These are phyloP conservation scores for Mechanitis messenoides DNA, from an alignment of 2,888 invertebrate species.

Conservation along the genomic window DNA sequence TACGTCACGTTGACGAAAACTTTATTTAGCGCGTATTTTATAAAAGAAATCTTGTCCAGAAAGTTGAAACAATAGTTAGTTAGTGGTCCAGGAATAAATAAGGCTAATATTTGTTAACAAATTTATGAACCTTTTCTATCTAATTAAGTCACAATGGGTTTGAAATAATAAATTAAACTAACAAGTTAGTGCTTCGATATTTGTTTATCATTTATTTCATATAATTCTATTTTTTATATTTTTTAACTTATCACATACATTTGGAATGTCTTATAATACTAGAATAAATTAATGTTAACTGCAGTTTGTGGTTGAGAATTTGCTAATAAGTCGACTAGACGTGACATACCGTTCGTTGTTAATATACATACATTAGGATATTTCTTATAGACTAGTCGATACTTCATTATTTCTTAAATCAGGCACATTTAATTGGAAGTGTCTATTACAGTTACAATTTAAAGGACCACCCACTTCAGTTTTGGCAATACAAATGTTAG, in stretches of 20 bases:
- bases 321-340: slow-evolving; percentile 49
- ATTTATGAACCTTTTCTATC: neutral
- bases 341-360: slow-evolving; percentile 41
- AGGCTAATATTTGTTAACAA: no score
- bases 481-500: slow-evolving; percentile 65
- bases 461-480: slow-evolving; percentile 56
- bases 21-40: slow-evolving; percentile 9
- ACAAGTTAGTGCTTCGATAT: slow-evolving; percentile 2
- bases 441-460: slow-evolving; percentile 65
- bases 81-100: no score
- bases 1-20: slow-evolving; percentile 12
- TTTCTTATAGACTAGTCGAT: slow-evolving; percentile 57
- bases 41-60: neutral
- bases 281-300: slow-evolving; percentile 19
- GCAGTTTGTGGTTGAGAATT: slow-evolving; percentile 14
- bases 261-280: slow-evolving; percentile 27
- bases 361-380: slow-evolving; percentile 17
- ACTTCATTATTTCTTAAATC: slow-evolving; percentile 58
- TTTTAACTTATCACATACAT: slow-evolving; percentile 13
- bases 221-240: neutral
- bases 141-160: no score
- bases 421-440: slow-evolving; percentile 65
- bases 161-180: no score
- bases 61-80: no score
- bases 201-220: slow-evolving; percentile 4